phyloP scores from a whole-genome alignment of 2,888 invertebrate genomes.

The Leptopilina drosophilae region DNA sequence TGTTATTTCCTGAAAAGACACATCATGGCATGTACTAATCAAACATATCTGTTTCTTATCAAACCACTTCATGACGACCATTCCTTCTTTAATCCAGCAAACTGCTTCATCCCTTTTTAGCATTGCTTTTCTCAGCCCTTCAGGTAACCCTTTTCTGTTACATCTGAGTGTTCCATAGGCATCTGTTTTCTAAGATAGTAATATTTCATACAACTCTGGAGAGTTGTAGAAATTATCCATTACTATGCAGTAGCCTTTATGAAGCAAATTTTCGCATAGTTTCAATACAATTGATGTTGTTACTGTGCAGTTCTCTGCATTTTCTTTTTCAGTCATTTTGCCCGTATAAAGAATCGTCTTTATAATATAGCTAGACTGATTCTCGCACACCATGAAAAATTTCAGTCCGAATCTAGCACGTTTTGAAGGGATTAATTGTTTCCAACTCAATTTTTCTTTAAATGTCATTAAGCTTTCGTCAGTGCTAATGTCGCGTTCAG shows the following conservation, averaged over 20 bases:
- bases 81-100: background rate
- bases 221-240: conserved; percentile 22
- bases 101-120: background rate
- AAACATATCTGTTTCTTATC: background rate
- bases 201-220: background rate
- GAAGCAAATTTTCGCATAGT: background rate
- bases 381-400: conserved; percentile 32
- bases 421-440: conserved; percentile 38
- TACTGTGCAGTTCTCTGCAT: background rate
- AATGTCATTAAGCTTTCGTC: conserved; percentile 30
- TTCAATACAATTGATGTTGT: conserved; percentile 16
- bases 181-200: background rate
- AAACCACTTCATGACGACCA: background rate
- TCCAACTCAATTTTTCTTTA: conserved; percentile 12
- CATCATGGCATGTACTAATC: background rate
- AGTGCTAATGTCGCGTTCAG: no score
- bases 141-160: background rate
- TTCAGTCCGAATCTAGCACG: conserved; percentile 38
- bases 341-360: conserved; percentile 23
- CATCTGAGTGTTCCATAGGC: conserved; percentile 21
- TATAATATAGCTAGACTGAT: conserved; percentile 13
- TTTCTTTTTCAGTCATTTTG: conserved; percentile 12
- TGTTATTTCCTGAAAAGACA: background rate
- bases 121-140: background rate
- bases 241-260: conserved; percentile 13